phyloP scores from a whole-genome alignment of 2,113 vertebrate genomes.

The Chitala chitala region DNA sequence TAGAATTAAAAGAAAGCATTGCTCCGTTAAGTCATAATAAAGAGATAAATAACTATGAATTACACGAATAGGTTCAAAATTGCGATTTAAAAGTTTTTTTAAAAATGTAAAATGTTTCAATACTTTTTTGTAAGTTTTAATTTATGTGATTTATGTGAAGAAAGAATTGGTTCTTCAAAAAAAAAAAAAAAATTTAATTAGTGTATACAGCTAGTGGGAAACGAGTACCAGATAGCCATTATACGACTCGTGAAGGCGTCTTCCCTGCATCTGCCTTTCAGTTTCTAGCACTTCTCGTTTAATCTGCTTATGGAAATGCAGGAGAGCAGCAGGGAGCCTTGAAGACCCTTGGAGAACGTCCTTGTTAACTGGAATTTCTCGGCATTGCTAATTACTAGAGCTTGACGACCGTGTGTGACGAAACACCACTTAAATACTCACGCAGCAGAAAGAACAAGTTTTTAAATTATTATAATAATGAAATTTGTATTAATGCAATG shows the following conservation, averaged over 20 bases:
- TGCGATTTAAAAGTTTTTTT: no score
- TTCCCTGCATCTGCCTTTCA: constrained; percentile 92
- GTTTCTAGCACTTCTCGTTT: constrained; percentile 87
- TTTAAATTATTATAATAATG: not conserved
- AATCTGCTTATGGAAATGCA: constrained; percentile 99
- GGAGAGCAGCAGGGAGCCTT: constrained; percentile 85
- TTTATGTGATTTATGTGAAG: no score
- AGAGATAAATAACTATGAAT: no score
- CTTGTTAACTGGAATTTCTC: constrained; percentile 91
- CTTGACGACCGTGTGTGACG: constrained; percentile 80
- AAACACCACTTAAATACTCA: constrained; percentile 77
- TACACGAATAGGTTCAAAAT: no score
- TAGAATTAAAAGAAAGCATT: no score
- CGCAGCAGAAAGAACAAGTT: not conserved
- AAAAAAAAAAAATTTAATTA: no score
- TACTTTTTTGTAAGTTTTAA: not conserved
- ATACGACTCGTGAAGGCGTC: constrained; percentile 52
- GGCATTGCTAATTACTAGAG: constrained; percentile 89
- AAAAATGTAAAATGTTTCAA: not conserved
- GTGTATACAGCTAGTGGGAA: no score
- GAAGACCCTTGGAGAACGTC: constrained; percentile 83
- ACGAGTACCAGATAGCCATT: not conserved
- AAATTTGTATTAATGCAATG: not conserved
- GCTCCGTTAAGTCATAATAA: no score
- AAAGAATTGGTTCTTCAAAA: no score